Base-by-base conservation (phyloP, 1,140 invertebrate species). In the Myzus persicae region DNA sequence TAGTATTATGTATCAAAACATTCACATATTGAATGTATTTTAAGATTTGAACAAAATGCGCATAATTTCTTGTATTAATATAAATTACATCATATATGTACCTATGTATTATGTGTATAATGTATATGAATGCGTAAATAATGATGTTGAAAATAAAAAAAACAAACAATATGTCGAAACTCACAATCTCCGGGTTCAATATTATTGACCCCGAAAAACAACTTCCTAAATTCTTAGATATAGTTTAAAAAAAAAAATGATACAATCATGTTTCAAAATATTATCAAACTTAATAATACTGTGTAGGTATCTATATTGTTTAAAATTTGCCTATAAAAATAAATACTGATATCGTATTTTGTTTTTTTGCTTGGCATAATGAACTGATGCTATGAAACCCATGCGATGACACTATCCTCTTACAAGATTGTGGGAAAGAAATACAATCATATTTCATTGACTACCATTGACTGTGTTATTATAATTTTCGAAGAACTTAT, bases 401-500 rank as follows among this genome's bases (percentile, higher is more conserved):
- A n/a, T 24, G 31, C 59, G 11, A 76, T 18, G n/a, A n/a, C 24
- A n/a, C 18, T 76, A 5, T n/a, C 59, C 31, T 76, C 31, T 76
- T n/a, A n/a, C n/a, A n/a, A 14, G 14, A 76, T 18, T n/a, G 54
- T 26, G 24, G 40, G 40, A 85, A 42, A 2, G 31, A 85, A 85
- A 44, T 44, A 18, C 14, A 85, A 85, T 46, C 84, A 44, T 85
- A 85, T 85, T 85, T 31, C 8, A 24, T 14, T 26, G 38, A 84
- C 82, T 42, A 24, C 2, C 24, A 31, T 1, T 40, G 38, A 26
- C 82, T 38, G n/a, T 51, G 20, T 51, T 51, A 51, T 89, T 51
- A 89, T 89, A 54, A 40, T 54, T 54, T 89, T 26, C 36, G 22
- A 89, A 89, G 36, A 54, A 38, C n/a, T n/a, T 40, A 89, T 89